Conservation (phyloP, 1,140 invertebrate genomes). For the Leptonema lineaticorne region DNA sequence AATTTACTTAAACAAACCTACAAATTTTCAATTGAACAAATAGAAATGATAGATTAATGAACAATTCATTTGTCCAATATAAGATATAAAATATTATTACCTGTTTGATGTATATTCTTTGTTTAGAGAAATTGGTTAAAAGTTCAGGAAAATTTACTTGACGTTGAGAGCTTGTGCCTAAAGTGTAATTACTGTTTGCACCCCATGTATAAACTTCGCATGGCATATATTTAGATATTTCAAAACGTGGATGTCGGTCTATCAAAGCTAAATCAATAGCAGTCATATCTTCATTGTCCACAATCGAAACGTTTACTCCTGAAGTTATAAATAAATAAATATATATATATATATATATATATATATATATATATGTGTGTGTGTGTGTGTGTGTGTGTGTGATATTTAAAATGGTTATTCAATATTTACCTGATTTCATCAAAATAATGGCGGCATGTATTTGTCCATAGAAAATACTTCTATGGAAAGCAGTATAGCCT, state of each 20-base stretch:
- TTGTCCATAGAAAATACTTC: slow-evolving; percentile 76
- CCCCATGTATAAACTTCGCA: slow-evolving; percentile 71
- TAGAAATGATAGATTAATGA: background rate
- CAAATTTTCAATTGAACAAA: slow-evolving; percentile 33
- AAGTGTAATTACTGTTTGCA: slow-evolving; percentile 70
- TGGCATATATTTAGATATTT: slow-evolving; percentile 41
- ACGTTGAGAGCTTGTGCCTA: slow-evolving; percentile 59
- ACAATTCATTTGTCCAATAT: slow-evolving; percentile 9
- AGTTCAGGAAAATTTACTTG: slow-evolving; percentile 49
- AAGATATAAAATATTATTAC: slow-evolving; percentile 38
- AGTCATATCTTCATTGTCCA: slow-evolving; percentile 55
- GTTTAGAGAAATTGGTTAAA: slow-evolving; percentile 49
- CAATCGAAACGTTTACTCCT: slow-evolving; percentile 52
- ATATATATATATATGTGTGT: no score
- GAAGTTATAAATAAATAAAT: slow-evolving; percentile 31
- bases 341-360: no score
- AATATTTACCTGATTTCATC: slow-evolving; percentile 58
- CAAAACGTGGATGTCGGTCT: slow-evolving; percentile 45
- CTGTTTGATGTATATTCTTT: slow-evolving; percentile 50
- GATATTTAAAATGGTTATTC: no score
- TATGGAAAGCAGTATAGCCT: slow-evolving; percentile 73
- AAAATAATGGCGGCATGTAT: slow-evolving; percentile 64
- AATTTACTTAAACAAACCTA: slow-evolving; percentile 68
- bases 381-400: no score
- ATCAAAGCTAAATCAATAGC: slow-evolving; percentile 52